Percentiles rank a stretch among this genome's conserved stretches.
Evolutionary conservation across 2,888 invertebrate species (phyloP).

Genomic region (Serrognathus titanus): DNA sequence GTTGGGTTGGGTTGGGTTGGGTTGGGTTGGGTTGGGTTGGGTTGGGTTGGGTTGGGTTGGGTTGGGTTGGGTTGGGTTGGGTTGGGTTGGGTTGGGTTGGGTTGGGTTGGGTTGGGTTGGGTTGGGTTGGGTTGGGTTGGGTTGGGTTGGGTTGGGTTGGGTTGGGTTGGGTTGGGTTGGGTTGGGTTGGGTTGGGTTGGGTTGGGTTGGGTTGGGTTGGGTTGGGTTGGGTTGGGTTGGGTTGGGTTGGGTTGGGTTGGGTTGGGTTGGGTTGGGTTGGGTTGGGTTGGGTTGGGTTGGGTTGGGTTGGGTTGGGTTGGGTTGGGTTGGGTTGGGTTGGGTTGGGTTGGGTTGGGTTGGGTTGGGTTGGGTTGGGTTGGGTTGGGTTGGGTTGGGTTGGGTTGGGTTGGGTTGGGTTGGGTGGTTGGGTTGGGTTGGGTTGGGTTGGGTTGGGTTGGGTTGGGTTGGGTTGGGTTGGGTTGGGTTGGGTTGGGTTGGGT

Average conservation of each 20-base stretch:
- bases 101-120: slow-evolving; percentile 17
- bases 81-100: slow-evolving; percentile 15
- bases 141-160: slow-evolving; percentile 19
- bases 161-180: slow-evolving; percentile 18
- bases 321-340: slow-evolving; percentile 11
- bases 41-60: slow-evolving; percentile 11
- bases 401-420: too few relatives aligned
- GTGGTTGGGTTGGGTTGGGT: too few relatives aligned
- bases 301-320: slow-evolving; percentile 18
- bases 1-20: slow-evolving; percentile 13
- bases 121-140: slow-evolving; percentile 19
- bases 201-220: slow-evolving; percentile 15
- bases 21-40: slow-evolving; percentile 10
- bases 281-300: slow-evolving; percentile 13
- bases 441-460: slow-evolving; percentile 20
- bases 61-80: slow-evolving; percentile 17
- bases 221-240: slow-evolving; percentile 15
- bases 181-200: slow-evolving; percentile 13
- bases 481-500: slow-evolving; percentile 10
- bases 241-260: slow-evolving; percentile 4
- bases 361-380: slow-evolving; percentile 20
- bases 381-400: slow-evolving; percentile 9
- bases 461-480: slow-evolving; percentile 27
- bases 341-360: slow-evolving; percentile 15
- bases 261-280: slow-evolving; percentile 9